phyloP scores from a whole-genome alignment of 2,113 vertebrate genomes.

The Muntiacus reevesi region DNA sequence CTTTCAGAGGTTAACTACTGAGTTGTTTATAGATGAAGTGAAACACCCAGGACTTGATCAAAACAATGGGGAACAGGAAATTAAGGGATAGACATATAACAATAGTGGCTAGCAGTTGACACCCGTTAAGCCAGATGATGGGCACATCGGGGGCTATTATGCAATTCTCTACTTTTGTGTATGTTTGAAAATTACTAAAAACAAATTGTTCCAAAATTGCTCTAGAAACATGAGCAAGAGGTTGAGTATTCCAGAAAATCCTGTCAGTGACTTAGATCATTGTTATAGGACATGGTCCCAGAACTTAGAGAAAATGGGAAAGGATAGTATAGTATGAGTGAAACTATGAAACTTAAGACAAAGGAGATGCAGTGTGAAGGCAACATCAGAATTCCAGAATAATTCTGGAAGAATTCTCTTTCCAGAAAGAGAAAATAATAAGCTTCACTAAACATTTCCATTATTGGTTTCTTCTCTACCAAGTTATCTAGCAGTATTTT shows the following conservation, averaged over 20 bases:
- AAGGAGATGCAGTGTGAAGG: background rate
- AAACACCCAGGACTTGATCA: background rate
- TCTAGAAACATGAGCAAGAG: background rate
- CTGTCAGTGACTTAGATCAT: background rate
- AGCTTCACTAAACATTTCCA: background rate
- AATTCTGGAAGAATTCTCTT: background rate
- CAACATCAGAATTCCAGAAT: background rate
- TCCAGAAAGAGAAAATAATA: background rate
- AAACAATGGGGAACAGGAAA: background rate
- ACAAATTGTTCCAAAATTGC: background rate
- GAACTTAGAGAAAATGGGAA: background rate
- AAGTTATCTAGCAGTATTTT: background rate
- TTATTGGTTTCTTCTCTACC: background rate
- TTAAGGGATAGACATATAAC: background rate
- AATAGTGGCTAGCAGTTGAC: background rate
- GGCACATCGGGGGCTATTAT: background rate
- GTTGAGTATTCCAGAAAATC: background rate
- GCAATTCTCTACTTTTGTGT: background rate
- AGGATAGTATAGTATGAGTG: background rate
- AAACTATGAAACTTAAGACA: background rate
- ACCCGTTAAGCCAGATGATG: background rate
- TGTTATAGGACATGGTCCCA: background rate
- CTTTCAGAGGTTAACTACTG: background rate
- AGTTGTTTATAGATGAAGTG: background rate
- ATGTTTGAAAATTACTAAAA: background rate